Percentiles rank a stretch among this genome's conserved stretches.
These are phyloP conservation scores for Meiosimyza decipiens DNA, from an alignment of 2,888 invertebrate species.

Conservation along the genomic window DNA sequence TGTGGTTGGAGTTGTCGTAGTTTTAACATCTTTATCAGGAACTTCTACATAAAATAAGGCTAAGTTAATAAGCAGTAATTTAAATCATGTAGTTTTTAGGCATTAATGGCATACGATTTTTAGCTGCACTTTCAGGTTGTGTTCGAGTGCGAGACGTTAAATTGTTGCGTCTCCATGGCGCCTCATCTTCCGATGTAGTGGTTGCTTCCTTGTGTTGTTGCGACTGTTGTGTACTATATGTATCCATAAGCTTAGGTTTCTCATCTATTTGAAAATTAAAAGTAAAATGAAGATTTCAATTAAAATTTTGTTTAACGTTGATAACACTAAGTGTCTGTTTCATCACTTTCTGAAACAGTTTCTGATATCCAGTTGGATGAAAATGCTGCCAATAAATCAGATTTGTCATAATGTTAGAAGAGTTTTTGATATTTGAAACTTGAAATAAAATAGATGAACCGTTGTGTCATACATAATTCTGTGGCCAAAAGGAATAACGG, in stretches of 20 bases:
- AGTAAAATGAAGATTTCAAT: conserved; percentile 21
- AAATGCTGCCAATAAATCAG: too few relatives aligned
- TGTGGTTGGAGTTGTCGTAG: conserved; percentile 50
- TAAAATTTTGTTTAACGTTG: conserved; percentile 12
- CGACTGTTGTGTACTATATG: conserved; percentile 53
- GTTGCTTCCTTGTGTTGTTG: conserved; percentile 40
- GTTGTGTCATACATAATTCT: too few relatives aligned
- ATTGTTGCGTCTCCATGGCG: conserved; percentile 76
- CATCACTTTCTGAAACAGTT: too few relatives aligned
- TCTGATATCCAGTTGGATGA: background rate
- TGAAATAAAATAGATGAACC: too few relatives aligned
- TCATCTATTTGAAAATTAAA: conserved; percentile 52
- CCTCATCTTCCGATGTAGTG: conserved; percentile 68
- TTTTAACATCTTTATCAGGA: conserved; percentile 69
- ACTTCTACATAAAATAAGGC: conserved; percentile 64
- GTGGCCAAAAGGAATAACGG: too few relatives aligned
- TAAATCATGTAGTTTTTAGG: conserved; percentile 5
- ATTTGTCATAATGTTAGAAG: too few relatives aligned
- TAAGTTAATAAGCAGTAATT: background rate
- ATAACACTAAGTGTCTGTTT: background rate
- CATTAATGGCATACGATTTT: conserved; percentile 65
- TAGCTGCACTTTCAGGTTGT: conserved; percentile 69
- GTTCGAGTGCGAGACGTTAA: conserved; percentile 69
- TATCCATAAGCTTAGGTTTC: conserved; percentile 56
- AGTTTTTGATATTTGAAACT: too few relatives aligned